A percentile compares a stretch with the other conserved stretches of the same genome.
Conservation (phyloP, 1,140 invertebrate genomes). For the Trachymyrmex cornetzi region DNA sequence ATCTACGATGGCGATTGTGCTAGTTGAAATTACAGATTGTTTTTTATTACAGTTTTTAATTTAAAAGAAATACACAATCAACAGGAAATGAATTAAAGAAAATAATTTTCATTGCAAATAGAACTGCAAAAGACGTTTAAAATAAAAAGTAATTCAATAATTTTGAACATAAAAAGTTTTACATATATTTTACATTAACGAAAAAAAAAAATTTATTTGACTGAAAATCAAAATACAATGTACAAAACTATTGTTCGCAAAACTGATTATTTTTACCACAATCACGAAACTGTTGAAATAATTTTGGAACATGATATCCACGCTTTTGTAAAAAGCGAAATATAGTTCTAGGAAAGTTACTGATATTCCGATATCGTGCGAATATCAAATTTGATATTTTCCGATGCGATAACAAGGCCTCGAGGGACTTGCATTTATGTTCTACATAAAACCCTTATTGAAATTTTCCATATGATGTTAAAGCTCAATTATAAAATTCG, state of each 20-base stretch:
- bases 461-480: not conserved
- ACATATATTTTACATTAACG: not conserved
- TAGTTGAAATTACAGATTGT: not conserved
- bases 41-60: not conserved
- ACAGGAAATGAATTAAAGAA: too few relatives aligned
- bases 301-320: not conserved
- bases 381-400: constrained; percentile 50
- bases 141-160: not conserved
- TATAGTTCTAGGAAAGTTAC: constrained; percentile 10
- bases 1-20: not conserved
- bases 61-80: not conserved
- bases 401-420: constrained; percentile 8
- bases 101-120: not conserved
- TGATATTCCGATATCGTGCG: constrained; percentile 13
- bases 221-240: not conserved
- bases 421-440: constrained; percentile 21
- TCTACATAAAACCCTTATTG: constrained; percentile 36
- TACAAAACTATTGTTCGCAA: not conserved
- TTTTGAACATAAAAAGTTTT: not conserved
- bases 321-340: not conserved
- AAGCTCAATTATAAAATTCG: constrained; percentile 5
- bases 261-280: not conserved
- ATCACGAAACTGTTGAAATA: not conserved
- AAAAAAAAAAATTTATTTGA: not conserved
- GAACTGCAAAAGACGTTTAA: not conserved